Evolutionary conservation across 2,888 invertebrate genomes (phyloP), one percentile per base, ranked within the genome.

Genomic region (Ichneumoninae sp.): DNA sequence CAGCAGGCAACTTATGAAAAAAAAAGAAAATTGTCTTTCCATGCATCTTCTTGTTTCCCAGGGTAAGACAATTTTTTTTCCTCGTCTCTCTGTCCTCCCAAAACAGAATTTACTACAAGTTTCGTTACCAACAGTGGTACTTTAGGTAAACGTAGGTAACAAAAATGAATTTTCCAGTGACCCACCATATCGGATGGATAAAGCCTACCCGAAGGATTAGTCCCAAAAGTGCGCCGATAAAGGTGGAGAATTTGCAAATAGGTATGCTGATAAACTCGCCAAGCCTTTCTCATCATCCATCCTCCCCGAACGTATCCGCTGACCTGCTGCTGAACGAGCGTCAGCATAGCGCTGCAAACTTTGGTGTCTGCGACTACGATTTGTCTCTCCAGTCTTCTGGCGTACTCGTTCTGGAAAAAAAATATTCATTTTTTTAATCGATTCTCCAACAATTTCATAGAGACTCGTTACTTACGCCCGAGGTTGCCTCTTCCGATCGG

Each of bases 211-310:
- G 89, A 88, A 30, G 92, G 91, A 88, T 86, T 89, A 60, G 83
- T 88, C 40, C 94, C 95, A 79, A 94, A 94, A 52, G 94, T 93
- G 52, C 94, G 93, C 70, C 94, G 94, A 88, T 96, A 95, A 10
- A 96, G 89, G 22, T 94, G 92, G 26, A 94, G 92, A 86, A 96
- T 94, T 88, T 96, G 95, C 69, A 94, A 94, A 90, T 96, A 96
- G 1, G 95, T 94, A 87, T 95, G 95, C 87, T 96, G 96, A 90
- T 96, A 96, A 78, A 96, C 94, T 90, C 96, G 96, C 96, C 96
- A 96, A 0, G 96, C 96, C 91, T 95, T 96, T 40, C 96, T 93
- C 85, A 96, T 93, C 82, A 95, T 94, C 96, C 96, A 96, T 10
- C 96, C 96, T 0, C 96, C 96, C 87, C 95, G 95, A 72, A 96